phyloP scores from a whole-genome alignment of 1,140 invertebrate species.

The Ditylenchus dipsaci region DNA sequence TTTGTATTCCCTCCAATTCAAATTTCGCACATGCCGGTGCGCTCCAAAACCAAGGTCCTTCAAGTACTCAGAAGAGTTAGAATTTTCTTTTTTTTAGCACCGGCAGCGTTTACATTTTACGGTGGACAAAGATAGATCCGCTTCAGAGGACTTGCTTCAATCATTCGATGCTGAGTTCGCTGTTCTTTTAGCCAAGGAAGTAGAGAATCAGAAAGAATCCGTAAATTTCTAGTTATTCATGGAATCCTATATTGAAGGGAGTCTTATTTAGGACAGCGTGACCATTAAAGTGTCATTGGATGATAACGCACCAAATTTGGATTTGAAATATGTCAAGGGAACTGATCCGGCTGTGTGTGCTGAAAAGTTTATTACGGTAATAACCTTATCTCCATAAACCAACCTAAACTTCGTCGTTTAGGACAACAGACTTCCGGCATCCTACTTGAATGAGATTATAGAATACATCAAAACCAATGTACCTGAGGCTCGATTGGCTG shows the following conservation, averaged over 20 bases:
- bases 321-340: conserved; percentile 81
- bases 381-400: not conserved
- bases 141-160: conserved; percentile 64
- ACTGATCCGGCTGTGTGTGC: conserved; percentile 69
- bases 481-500: conserved; percentile 29
- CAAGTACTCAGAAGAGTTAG: no score
- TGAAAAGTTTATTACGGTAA: conserved; percentile 66
- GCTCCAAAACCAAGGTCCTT: no score
- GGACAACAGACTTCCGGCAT: conserved; percentile 34
- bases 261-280: conserved; percentile 14
- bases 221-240: not conserved
- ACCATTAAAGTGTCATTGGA: conserved; percentile 80
- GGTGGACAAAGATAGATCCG: conserved; percentile 67
- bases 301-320: conserved; percentile 75
- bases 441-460: conserved; percentile 38
- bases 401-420: conserved; percentile 4
- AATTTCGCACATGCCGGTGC: no score
- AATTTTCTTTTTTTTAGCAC: conserved; percentile 65
- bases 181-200: not conserved
- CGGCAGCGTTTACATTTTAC: conserved; percentile 77
- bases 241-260: not conserved
- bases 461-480: conserved; percentile 40
- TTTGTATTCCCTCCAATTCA: no score
- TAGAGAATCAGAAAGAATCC: not conserved
- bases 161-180: conserved; percentile 59